phyloP scores from a whole-genome alignment of 1,140 invertebrate species.

The Gryon sp. region DNA sequence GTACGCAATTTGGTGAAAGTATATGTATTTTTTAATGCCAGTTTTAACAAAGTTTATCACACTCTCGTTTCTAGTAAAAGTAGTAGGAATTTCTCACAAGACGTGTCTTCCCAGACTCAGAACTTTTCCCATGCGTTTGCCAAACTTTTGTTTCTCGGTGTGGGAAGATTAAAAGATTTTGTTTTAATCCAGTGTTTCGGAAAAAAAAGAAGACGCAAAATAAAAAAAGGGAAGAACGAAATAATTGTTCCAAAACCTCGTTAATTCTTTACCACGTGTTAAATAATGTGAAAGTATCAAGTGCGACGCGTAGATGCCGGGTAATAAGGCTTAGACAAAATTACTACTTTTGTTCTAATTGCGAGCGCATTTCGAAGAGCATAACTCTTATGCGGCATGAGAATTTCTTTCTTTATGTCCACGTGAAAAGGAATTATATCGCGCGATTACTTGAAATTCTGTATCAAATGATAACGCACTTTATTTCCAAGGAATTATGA shows the following conservation, averaged over 20 bases:
- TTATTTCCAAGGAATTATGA: neutral
- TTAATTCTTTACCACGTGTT: slow-evolving; percentile 45
- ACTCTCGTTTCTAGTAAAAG: slow-evolving; percentile 31
- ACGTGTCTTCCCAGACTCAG: slow-evolving; percentile 39
- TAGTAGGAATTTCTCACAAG: slow-evolving; percentile 45
- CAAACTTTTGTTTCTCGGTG: slow-evolving; percentile 51
- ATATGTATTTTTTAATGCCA: slow-evolving; percentile 41
- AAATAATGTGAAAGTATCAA: slow-evolving; percentile 52
- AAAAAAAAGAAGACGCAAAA: slow-evolving; percentile 19
- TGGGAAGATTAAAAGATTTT: slow-evolving; percentile 58
- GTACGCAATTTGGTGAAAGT: slow-evolving; percentile 32
- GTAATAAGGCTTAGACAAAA: slow-evolving; percentile 45
- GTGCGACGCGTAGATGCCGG: neutral
- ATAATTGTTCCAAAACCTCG: slow-evolving; percentile 39
- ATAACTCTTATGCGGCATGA: slow-evolving; percentile 11
- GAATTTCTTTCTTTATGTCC: slow-evolving; percentile 33
- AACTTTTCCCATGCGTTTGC: slow-evolving; percentile 57
- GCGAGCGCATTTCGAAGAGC: slow-evolving; percentile 23
- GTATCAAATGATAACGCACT: neutral
- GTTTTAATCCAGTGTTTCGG: slow-evolving; percentile 33
- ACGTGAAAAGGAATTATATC: slow-evolving; percentile 6
- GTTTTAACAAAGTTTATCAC: slow-evolving; percentile 45
- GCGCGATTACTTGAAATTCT: neutral
- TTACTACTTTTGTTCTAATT: slow-evolving; percentile 54
- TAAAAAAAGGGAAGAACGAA: too few species aligned